Base-by-base conservation (phyloP, 2,113 vertebrate species). In the Hydropotes inermis region DNA sequence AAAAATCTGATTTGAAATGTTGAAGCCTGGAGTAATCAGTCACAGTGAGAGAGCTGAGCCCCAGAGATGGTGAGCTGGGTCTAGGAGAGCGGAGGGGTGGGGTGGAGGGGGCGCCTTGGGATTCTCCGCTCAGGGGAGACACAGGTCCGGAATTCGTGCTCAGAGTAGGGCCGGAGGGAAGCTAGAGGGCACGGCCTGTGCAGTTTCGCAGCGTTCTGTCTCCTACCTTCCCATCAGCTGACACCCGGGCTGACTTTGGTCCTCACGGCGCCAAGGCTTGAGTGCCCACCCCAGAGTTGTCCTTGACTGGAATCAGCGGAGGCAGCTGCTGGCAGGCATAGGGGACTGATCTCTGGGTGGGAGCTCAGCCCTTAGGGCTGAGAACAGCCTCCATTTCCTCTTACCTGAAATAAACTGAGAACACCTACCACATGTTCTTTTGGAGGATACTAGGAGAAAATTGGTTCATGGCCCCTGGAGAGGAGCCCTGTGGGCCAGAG, bases 101-200 rank as follows among this genome's bases (percentile, higher is more conserved):
- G 33, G 0, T 3, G 60, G 6, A 8, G 15, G 27, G n/a, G 5
- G 81, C 9, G 15, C 60, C 30, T 28, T 3, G 1, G 52, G 5
- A 2, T 30, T 61, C 61, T 39, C 6, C 1, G 27, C 25, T 55
- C 50, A 17, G 0, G 55, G 36, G 16, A 0, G 28, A 10, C 3
- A 6, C 0, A 2, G 11, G 25, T 64, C 45, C 52, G 8, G 50
- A 87, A 36, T 52, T 36, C 4, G 19, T 2, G 58, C 17, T 45
- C 54, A 14, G 52, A 16, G 50, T 67, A 1, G 17, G 33, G 16
- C 21, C 2, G 1, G 47, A 33, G 33, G 6, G 43, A 5, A 47
- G 43, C 7, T 2, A 19, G 28, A 1, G 11, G 1, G 6, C 1
- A 33, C 3, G 6, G 39, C 21, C 17, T 4, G 4, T 2, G 43